Evolutionary conservation across 2,113 vertebrate genomes (phyloP).

Genomic region (Brachypteracias leptosomus): DNA sequence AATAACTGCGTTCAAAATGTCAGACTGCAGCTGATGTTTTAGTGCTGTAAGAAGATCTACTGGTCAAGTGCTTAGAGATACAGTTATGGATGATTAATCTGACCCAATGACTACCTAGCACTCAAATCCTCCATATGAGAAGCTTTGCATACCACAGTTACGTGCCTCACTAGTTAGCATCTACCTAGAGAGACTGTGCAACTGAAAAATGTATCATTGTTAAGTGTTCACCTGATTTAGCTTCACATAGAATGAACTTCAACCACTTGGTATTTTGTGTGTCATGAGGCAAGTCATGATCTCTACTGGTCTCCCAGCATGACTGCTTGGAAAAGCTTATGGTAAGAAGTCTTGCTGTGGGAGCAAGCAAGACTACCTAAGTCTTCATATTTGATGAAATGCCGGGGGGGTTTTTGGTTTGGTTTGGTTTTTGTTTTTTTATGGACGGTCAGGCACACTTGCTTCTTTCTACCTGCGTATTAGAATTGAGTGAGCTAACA

Average conservation of each 20-base stretch:
- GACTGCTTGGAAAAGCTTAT: background rate
- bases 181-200: background rate
- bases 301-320: background rate
- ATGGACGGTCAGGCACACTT: fast-evolving
- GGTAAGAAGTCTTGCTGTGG: background rate
- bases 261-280: background rate
- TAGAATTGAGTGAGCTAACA: background rate
- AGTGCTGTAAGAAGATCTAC: background rate
- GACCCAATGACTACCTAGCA: background rate
- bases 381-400: background rate
- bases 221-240: background rate
- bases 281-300: background rate
- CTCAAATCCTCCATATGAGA: background rate
- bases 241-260: background rate
- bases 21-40: background rate
- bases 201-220: background rate
- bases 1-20: background rate
- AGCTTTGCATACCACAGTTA: background rate
- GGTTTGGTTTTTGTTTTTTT: background rate
- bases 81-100: background rate
- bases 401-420: too few relatives aligned
- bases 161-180: background rate
- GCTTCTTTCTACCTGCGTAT: background rate
- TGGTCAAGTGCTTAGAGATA: background rate
- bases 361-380: background rate